These are phyloP conservation scores for Hyles vespertilio DNA, from an alignment of 1,140 invertebrate genomes.

Conservation along the genomic window DNA sequence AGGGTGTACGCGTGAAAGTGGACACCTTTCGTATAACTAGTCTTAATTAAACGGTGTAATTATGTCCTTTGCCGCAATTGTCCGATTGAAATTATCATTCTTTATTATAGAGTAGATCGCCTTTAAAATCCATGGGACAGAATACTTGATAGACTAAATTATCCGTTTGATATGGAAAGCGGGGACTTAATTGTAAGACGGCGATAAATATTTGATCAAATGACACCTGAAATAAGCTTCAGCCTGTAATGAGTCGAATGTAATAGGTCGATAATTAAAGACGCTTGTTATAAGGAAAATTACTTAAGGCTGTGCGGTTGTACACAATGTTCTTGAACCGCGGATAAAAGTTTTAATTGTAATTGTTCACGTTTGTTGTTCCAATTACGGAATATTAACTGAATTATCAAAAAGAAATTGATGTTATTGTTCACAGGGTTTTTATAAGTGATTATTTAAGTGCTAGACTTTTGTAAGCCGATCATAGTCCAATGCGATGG, in stretches of 20 bases:
- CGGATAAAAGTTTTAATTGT: too few relatives aligned
- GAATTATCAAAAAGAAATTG: too few relatives aligned
- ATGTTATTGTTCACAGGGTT: too few relatives aligned
- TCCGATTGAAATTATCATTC: slow-evolving; percentile 48
- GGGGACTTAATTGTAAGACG: slow-evolving; percentile 53
- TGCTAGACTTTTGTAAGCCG: too few relatives aligned
- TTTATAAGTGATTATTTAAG: too few relatives aligned
- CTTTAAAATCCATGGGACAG: slow-evolving; percentile 48
- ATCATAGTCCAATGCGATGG: too few relatives aligned
- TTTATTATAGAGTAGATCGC: slow-evolving; percentile 54
- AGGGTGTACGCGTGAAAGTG: slow-evolving; percentile 55
- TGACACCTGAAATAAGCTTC: slow-evolving; percentile 70
- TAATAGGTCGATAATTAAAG: slow-evolving; percentile 52
- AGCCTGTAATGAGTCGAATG: slow-evolving; percentile 28
- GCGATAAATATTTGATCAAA: slow-evolving; percentile 62
- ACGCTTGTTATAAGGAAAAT: slow-evolving; percentile 26
- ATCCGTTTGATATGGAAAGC: slow-evolving; percentile 34
- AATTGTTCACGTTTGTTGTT: too few relatives aligned
- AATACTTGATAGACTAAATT: slow-evolving; percentile 41
- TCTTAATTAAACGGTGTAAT: slow-evolving; percentile 62
- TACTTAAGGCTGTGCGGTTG: slow-evolving; percentile 10
- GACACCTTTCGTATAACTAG: slow-evolving; percentile 64
- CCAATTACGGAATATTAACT: too few relatives aligned
- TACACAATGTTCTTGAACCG: too few relatives aligned
- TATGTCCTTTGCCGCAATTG: slow-evolving; percentile 67